Base-by-base conservation (phyloP, 37 sponge, comb jelly and placozoan species). In the Axinella damicornis region DNA sequence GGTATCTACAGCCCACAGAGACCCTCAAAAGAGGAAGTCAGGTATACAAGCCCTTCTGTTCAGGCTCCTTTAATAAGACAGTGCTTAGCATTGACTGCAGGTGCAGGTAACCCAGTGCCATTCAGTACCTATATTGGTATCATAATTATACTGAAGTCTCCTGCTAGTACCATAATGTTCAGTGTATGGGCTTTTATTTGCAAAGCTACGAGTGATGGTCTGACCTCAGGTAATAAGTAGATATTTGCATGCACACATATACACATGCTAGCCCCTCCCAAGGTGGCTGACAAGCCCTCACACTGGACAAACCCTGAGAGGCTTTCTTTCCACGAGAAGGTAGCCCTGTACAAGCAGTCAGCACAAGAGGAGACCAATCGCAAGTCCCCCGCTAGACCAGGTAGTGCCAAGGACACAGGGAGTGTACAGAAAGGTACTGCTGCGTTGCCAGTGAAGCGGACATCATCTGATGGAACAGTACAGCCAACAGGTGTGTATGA, bases 291-390 rank as follows among this genome's bases (percentile, higher is more conserved):
- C 60, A 83, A 83, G 64, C 83, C 83, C 53, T 30, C 33, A 2
- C 68, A 27, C 14, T 27, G 2, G 6, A 28, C 2, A 24, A 20
- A 25, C 21, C 90, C 90, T 36, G 90, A 90, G 31, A 85, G 67
- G 53, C 69, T 90, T 20, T 40, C 76, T 30, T 90, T 90, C 69
- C 65, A 74, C 20, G 90, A 84, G 65, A 79, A 77, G 66, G 24
- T 90, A 28, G 69, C 75, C 28, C 61, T 84, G 28, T 73, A 89
- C 74, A 78, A 83, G 79, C 77, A 68, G 60, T 53, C 35, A 0
- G 68, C 59, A 24, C 77, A 36, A 36, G 78, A 78, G 33, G 41
- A 68, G 67, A 12, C 46, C 9, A 9, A 9, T 46, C 46, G 9
- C 46, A 46, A 12, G 46, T 46, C 9, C 9, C 6, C 9, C 36